Evolutionary conservation across 2,888 invertebrate species (phyloP).

Genomic region (Ditylenchus weischeri): DNA sequence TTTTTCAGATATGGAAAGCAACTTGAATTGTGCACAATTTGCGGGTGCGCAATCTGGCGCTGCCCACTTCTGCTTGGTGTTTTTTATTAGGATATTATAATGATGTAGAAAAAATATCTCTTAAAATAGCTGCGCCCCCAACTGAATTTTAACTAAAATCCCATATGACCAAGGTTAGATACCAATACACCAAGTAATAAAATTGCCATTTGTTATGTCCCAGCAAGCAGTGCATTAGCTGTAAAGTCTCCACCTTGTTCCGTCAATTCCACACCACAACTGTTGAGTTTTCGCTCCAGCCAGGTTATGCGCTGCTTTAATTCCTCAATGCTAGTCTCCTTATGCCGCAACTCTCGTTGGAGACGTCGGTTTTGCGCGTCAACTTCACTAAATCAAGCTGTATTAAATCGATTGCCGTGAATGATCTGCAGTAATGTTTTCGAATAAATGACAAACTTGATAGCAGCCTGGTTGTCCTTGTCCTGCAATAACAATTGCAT

Average conservation of each 20-base stretch:
- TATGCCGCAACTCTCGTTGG: conserved; percentile 32
- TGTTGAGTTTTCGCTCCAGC: conserved; percentile 27
- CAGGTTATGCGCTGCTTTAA: conserved; percentile 22
- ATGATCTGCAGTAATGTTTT: no score
- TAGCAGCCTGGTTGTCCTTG: conserved; percentile 18
- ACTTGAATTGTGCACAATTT: no score
- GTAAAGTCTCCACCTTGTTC: conserved; percentile 14
- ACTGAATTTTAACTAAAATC: no score
- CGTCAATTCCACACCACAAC: conserved; percentile 12
- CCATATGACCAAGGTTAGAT: no score
- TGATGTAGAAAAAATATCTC: no score
- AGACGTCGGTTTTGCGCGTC: conserved; percentile 32
- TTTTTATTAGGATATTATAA: no score
- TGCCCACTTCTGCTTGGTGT: no score
- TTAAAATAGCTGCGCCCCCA: no score
- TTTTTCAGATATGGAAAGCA: no score
- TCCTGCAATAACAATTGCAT: conserved; percentile 24
- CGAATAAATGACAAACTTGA: no score
- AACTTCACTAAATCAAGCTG: conserved; percentile 23
- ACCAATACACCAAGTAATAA: not conserved
- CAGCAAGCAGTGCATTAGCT: not conserved
- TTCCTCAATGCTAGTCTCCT: conserved; percentile 30
- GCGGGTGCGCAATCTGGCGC: no score
- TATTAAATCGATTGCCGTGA: no score
- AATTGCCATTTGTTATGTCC: not conserved